Evolutionary conservation across 2,797 vertebrate species (phyloP), one percentile per base, ranked within the genome.

Genomic region (Sebastes cheni): DNA sequence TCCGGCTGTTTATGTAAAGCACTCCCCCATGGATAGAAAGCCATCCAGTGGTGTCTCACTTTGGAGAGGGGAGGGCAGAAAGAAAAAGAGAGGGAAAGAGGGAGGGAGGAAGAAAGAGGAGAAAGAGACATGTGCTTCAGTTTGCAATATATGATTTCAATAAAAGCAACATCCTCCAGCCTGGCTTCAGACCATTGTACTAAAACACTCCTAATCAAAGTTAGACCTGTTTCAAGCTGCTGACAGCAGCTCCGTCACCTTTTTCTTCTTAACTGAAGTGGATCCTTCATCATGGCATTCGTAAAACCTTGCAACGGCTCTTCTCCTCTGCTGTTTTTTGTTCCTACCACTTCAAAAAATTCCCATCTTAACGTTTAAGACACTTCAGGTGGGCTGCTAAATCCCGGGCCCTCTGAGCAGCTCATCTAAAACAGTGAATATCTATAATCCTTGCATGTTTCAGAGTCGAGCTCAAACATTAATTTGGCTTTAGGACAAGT

Each of bases 1-100:
- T 82, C 72, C 3, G 32, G 79, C 83, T 91, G 84, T 91, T 92
- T 88, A 92, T 91, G 84, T 81, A 86, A 91, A 91, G 78, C 59
- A 66, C 80, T 90, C 77, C 71, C 75, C 4, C 14, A 74, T 70
- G 80, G 61, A 87, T 27, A 75, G 73, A 86, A 86, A 87, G 58
- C 56, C 74, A 75, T 69, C 77, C 78, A 76, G 29, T 67, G 70
- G 67, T 78, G 67, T 80, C 67, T 85, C 58, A 75, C 55, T 73
- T 67, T 79, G 72, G 62, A 83, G 55, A 83, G 46, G 25, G 46
- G 59, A 66, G 14, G n/a, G 73, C 4, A 23, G 42, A 67, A 69
- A 67, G 27, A 75, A 55, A 74, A 14, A 56, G 5, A 74, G 14
- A 56, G 6, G 13, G 39, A 39, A 39, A 39, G 36, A 13, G 36